These are phyloP conservation scores for Corydoras sp. DNA, from an alignment of 2,113 vertebrate genomes.

Conservation along the genomic window DNA sequence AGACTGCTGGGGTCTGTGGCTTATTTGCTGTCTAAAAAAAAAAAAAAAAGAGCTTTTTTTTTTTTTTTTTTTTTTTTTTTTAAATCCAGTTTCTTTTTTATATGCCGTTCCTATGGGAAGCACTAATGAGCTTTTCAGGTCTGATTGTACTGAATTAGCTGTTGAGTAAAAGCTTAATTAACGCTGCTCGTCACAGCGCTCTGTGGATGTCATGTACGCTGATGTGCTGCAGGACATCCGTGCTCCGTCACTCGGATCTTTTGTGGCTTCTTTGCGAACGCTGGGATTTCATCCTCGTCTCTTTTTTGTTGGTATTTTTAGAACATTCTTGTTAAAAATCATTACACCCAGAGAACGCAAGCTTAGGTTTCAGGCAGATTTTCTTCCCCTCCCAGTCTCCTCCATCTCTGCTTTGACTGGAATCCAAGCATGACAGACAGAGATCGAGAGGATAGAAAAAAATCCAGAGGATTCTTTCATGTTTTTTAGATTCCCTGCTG, in stretches of 20 bases:
- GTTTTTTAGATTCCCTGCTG: conserved; percentile 38
- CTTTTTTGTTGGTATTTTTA: conserved; percentile 34
- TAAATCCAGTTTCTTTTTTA: neutral
- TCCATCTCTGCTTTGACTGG: conserved; percentile 34
- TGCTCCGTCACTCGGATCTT: conserved; percentile 4
- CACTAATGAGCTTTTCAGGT: neutral
- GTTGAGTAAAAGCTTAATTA: conserved; percentile 5
- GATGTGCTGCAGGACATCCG: conserved; percentile 10
- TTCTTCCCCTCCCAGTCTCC: neutral
- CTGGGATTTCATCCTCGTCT: conserved; percentile 6
- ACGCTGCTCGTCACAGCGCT: neutral
- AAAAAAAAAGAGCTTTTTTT: too few relatives aligned
- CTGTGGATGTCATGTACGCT: neutral
- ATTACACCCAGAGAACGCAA: conserved; percentile 19
- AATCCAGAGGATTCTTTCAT: conserved; percentile 38
- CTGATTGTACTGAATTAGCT: neutral
- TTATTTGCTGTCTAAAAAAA: neutral
- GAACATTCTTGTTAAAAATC: conserved; percentile 38
- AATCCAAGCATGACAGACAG: conserved; percentile 44
- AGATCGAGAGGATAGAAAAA: conserved; percentile 42
- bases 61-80: neutral
- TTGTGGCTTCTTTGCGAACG: conserved; percentile 16
- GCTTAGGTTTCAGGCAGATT: conserved; percentile 16
- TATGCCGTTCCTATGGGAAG: neutral
- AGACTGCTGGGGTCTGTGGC: neutral